Base-by-base conservation (phyloP, 2,113 vertebrate species). In the Campylomormyrus tamandua region DNA sequence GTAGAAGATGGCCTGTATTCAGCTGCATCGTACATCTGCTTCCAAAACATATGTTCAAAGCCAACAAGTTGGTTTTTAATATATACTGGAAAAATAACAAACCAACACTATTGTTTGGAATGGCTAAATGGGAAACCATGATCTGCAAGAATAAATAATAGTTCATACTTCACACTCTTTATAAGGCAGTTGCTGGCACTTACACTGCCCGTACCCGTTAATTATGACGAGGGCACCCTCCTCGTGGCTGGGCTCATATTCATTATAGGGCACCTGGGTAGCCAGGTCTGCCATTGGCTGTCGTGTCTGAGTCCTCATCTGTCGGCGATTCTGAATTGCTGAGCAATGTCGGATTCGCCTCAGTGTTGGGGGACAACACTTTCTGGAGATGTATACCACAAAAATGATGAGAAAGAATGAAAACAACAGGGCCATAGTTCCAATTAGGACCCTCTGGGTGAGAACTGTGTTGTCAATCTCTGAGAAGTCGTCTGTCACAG, bases 141-240 rank as follows among this genome's bases (percentile, higher is more conserved):
- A 94, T 92, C 93, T 93, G 93, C 94, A 92, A 91, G 91, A 96
- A 96, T 96, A 96, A 96, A 96, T 96, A 96, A 92, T 92, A 94
- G 94, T 97, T 98, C 97, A 99, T 97, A 99, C 98, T 98, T 99
- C 98, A 97, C 98, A 99, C 97, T 99, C 98, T 97, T 99, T 99
- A 93, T 99, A 99, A 94, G 98, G 98, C 97, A 99, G 97, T 94
- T 99, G 98, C 97, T 99, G 98, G 96, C 98, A 99, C 95, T 99
- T 99, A 97, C 98, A 99, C 96, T 99, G 98, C 97, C 98, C 98
- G 1, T 99, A 99, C 94, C 98, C 98, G 58, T 99, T 99, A 92
- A 99, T 99, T 96, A 99, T 99, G 95, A 99, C 98, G 91, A 99
- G 97, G 90, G 98, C 98, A 92, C 98, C 98, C 89, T 97, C 96